phyloP scores from a whole-genome alignment of 2,113 vertebrate genomes.

The Buteo buteo region DNA sequence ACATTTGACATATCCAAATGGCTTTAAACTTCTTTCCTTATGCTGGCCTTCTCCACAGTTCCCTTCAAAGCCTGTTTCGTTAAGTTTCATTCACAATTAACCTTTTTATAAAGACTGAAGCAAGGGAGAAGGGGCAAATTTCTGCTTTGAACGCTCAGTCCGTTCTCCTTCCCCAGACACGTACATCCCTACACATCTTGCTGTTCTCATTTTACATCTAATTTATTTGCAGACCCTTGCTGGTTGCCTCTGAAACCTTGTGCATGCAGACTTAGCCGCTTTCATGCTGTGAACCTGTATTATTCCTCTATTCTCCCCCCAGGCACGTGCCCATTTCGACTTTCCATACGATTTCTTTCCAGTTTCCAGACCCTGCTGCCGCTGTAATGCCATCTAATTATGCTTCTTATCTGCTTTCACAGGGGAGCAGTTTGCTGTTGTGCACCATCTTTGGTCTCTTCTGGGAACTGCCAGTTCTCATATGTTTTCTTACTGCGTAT shows the following conservation, averaged over 20 bases:
- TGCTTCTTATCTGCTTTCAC: slow-evolving; percentile 37
- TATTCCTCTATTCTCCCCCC: background rate
- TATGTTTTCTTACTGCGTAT: background rate
- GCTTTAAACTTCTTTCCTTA: background rate
- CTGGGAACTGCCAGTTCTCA: slow-evolving; percentile 35
- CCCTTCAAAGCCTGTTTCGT: background rate
- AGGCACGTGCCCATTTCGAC: background rate
- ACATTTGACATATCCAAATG: background rate
- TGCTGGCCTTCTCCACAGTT: background rate
- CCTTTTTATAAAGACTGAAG: background rate
- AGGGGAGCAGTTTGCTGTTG: slow-evolving; percentile 34
- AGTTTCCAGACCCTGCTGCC: background rate
- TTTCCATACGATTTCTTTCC: background rate
- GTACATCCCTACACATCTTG: background rate
- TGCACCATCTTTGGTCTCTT: slow-evolving; percentile 26
- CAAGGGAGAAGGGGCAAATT: background rate
- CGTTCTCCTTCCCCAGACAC: background rate
- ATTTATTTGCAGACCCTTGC: background rate
- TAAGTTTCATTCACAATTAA: background rate
- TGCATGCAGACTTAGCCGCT: accelerated
- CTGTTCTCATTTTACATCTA: background rate
- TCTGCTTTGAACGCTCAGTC: background rate
- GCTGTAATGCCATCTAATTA: slow-evolving; percentile 20
- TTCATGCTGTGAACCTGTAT: background rate
- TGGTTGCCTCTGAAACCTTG: background rate